Base-by-base conservation (phyloP, 1,140 invertebrate species). In the Achroia grisella region DNA sequence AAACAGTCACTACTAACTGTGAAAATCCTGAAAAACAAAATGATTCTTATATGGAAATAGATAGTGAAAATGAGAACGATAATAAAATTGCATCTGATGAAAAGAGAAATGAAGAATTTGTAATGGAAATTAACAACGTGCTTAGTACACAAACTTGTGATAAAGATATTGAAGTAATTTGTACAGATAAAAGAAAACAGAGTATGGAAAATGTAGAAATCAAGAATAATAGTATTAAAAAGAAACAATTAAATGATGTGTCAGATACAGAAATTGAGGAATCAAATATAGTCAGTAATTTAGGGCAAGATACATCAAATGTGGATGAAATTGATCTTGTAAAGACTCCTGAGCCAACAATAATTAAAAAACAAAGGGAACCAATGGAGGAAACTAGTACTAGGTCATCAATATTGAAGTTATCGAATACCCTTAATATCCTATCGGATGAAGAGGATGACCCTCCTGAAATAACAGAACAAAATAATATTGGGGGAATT, bases 401-500 rank as follows among this genome's bases (percentile, higher is more conserved):
- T 3, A 6, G n/a, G n/a, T 10, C 61, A 10, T 52, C 57, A 27
- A 36, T 71, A 43, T 67, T 53, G 41, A 79, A 69, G 49, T 47
- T 80, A 31, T 70, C 70, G n/a, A 79, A 83, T 53, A 79, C 65
- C 5, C 49, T 83, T 17, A 62, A 82, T 52, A 78, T 80, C 44
- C 62, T 82, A 10, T 80, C 76, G 17, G 76, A 80, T 57, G 75
- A 78, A 23, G 78, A 81, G 30, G 74, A 76, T 17, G 70, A 76
- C 10, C 36, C 17, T 15, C 42, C 56, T 42, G 28, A 3, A n/a
- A 37, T 36, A 1, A 0, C 39, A 13, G 9, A 36, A 36, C 32
- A 53, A 32, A 23, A 41, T 30, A 34, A 45, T 36, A 23, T 44
- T 11, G n/a, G 13, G 11, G 13, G 31, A 13, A 41, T 1, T 30